Base-by-base conservation (phyloP, 1,140 invertebrate genomes). In the Brachionus plicatilis region DNA sequence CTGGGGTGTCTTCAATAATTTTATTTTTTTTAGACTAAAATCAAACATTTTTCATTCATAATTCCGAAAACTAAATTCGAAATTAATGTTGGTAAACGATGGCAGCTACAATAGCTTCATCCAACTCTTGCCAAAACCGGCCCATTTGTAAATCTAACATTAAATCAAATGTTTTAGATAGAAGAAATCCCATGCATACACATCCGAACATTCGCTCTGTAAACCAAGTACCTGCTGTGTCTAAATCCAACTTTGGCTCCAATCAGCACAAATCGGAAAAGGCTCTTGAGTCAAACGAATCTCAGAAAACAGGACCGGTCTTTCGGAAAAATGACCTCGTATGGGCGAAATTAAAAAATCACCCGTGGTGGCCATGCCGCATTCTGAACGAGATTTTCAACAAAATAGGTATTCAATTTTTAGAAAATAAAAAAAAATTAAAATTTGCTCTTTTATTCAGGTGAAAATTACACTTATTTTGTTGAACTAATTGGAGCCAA, bases 291-390 rank as follows among this genome's bases (percentile, higher is more conserved):
- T 20, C 17, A 17, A 8, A 72, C n/a, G 68, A 72, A 72, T 27
- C 41, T 50, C 45, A 50, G 20, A 76, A 50, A 50, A 76, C 27
- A 27, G 14, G 72, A 24, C 5, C 12, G 11, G 24, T 37, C 12
- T 76, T 27, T 9, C 47, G 43, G 27, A 37, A 47, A 41, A 11
- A 68, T n/a, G 79, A 82, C 20, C 43, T 82, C 12, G 79, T 82
- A 12, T 82, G 79, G 79, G 79, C 79, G 33, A 82, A 82, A 68
- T 27, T 65, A 4, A 65, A 68, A 45, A 68, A 60, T 60, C 79
- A 82, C 7, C 79, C 79, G 3, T 82, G 79, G 79, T 82, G 79
- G 79, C 79, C 79, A 3, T 82, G 79, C 27, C 56, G 60, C 37
- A 82, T 82, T 14, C 20, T 76, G 24, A 76, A 76, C 17, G 72